Conservation (phyloP, 2,797 vertebrate species). For the Danio tinwini region DNA sequence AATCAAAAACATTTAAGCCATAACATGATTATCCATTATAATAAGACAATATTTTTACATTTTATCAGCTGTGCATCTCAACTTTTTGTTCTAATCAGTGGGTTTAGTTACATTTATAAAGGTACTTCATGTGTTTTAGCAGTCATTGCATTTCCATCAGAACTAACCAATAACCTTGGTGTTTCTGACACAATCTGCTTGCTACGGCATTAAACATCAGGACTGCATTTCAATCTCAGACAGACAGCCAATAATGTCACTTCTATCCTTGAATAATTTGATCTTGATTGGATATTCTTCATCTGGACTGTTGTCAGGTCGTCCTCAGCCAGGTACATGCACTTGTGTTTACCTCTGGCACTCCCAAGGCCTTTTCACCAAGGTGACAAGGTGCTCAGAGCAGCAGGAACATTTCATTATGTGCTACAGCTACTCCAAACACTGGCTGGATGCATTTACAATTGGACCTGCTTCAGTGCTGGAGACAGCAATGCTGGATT, state of each 20-base stretch:
- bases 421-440: background rate
- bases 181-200: background rate
- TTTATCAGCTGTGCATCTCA: background rate
- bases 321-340: background rate
- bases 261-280: background rate
- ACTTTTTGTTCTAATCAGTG: background rate
- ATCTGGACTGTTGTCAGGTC: background rate
- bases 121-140: background rate
- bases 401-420: constrained; percentile 14
- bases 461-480: background rate
- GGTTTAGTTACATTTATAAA: too few relatives aligned
- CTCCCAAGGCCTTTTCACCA: background rate
- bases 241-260: background rate
- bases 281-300: constrained; percentile 17
- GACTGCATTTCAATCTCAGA: background rate
- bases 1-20: too few relatives aligned
- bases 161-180: background rate
- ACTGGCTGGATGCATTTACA: background rate
- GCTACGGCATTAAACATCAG: background rate
- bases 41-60: too few relatives aligned
- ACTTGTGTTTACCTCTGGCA: background rate
- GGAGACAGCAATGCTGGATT: background rate
- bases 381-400: background rate
- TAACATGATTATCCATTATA: too few relatives aligned
- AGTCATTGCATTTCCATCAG: background rate